These are phyloP conservation scores for Pogonus chalceus DNA, from an alignment of 1,140 invertebrate genomes.

Conservation along the genomic window DNA sequence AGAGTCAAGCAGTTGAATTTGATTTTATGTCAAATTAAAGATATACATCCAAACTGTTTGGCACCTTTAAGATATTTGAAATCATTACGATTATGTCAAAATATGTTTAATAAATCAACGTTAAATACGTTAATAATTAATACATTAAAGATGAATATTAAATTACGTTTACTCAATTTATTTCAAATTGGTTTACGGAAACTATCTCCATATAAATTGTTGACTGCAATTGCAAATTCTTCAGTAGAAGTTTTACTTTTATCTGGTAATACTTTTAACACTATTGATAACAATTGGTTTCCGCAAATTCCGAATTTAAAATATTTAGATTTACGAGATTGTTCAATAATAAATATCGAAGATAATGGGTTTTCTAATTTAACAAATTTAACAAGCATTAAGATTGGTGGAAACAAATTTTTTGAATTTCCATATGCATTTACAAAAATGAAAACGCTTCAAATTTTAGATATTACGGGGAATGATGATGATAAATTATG, in stretches of 20 bases:
- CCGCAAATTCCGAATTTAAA: constrained; percentile 42
- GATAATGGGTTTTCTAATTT: constrained; percentile 33
- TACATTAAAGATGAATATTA: constrained; percentile 31
- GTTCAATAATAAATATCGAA: constrained; percentile 29
- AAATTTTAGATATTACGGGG: constrained; percentile 37
- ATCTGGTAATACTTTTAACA: constrained; percentile 42
- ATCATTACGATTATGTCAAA: constrained; percentile 38
- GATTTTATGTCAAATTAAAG: constrained; percentile 39
- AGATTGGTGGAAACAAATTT: constrained; percentile 40
- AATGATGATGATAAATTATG: constrained; percentile 35
- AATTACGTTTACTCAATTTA: constrained; percentile 36
- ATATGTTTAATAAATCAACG: constrained; percentile 34
- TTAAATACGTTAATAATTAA: constrained; percentile 35
- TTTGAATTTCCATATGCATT: constrained; percentile 36
- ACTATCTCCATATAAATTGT: constrained; percentile 32
- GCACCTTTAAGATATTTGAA: constrained; percentile 35
- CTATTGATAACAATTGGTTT: constrained; percentile 37
- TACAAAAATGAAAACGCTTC: constrained; percentile 35
- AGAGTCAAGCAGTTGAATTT: constrained; percentile 33
- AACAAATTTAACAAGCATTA: constrained; percentile 37
- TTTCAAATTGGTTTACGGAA: constrained; percentile 41
- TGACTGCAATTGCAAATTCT: constrained; percentile 38
- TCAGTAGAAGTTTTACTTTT: constrained; percentile 39
- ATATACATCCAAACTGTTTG: constrained; percentile 39
- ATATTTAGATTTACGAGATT: constrained; percentile 38